Conservation (phyloP, 2,113 vertebrate species). For the Chloebia gouldiae region DNA sequence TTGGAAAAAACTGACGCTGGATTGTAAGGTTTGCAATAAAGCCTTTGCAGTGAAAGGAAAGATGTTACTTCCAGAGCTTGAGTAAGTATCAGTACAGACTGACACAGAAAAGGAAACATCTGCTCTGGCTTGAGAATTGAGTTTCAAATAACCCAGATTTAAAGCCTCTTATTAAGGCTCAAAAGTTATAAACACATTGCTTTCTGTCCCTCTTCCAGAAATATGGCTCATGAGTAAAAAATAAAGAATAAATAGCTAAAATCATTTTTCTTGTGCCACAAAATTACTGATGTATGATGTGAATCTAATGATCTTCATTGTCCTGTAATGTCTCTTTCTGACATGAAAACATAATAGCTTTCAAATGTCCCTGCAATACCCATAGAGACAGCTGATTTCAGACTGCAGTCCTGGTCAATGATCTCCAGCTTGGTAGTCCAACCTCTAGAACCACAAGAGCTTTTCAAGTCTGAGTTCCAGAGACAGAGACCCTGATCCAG, state of each 20-base stretch:
- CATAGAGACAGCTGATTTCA: background rate
- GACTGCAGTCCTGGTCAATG: background rate
- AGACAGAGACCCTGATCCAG: background rate
- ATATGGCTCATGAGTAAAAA: background rate
- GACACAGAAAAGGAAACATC: background rate
- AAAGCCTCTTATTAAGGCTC: background rate
- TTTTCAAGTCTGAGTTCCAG: background rate
- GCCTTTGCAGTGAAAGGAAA: constrained; percentile 70
- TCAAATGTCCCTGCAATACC: background rate
- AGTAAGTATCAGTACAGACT: background rate
- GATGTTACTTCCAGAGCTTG: background rate
- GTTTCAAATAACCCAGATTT: background rate
- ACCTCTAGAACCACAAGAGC: background rate
- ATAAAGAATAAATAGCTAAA: background rate
- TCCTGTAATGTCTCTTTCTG: background rate
- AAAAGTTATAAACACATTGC: background rate
- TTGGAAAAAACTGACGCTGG: constrained; percentile 92
- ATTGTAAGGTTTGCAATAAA: constrained; percentile 93
- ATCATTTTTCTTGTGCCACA: background rate
- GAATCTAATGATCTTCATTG: background rate
- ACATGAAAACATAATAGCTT: background rate
- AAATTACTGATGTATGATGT: background rate
- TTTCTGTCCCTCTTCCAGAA: background rate
- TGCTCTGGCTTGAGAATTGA: background rate
- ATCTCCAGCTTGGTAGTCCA: background rate